Evolutionary conservation across 2,113 vertebrate genomes (phyloP).

Genomic region (Ciconia boyciana): DNA sequence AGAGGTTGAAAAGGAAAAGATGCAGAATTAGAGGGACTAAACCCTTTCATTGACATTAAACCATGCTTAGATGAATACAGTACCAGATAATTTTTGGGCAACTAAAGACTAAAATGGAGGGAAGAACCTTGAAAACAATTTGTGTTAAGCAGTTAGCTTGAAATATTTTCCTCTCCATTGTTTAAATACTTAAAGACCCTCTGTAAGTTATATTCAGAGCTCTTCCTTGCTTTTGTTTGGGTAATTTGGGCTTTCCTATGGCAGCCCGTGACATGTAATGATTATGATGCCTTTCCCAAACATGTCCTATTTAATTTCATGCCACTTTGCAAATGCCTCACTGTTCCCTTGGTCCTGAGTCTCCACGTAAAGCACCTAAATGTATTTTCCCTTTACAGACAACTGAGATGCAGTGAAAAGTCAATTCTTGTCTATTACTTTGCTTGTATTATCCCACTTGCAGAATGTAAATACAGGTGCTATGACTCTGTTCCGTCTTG

Average conservation of each 20-base stretch:
- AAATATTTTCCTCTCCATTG: background rate
- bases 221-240: constrained; percentile 7
- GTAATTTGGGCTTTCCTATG: background rate
- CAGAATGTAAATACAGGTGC: background rate
- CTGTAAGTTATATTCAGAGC: background rate
- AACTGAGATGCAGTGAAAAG: background rate
- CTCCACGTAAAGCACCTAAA: background rate
- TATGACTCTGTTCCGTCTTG: background rate
- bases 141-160: background rate
- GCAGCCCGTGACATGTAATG: constrained; percentile 10
- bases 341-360: background rate
- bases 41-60: constrained; percentile 47
- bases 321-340: background rate
- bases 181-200: background rate
- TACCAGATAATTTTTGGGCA: constrained; percentile 51
- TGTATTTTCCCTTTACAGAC: background rate
- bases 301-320: constrained; percentile 24
- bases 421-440: background rate
- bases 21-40: constrained; percentile 57
- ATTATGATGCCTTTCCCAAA: constrained; percentile 6
- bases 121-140: background rate
- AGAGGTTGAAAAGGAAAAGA: background rate
- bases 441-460: background rate
- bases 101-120: background rate
- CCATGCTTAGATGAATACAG: constrained; percentile 63